Evolutionary conservation across 2,797 vertebrate genomes (phyloP).

Genomic region (Sebastes baramenuke): DNA sequence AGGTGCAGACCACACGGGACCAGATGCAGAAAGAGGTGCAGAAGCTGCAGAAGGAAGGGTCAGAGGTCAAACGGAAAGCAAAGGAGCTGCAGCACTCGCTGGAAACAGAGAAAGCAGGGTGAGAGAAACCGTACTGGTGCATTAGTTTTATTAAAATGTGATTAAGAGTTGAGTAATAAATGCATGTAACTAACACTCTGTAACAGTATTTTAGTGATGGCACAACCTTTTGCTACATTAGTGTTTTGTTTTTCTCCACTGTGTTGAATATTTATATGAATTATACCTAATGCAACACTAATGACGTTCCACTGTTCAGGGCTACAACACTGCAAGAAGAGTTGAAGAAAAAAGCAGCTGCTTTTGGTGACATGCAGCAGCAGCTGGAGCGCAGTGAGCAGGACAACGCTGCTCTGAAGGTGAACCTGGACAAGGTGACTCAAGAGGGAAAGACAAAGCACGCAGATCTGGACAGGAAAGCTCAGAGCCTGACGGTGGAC

Average conservation of each 20-base stretch:
- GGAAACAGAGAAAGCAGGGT: slow-evolving; percentile 89
- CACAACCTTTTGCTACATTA: neutral
- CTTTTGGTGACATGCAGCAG: slow-evolving; percentile 83
- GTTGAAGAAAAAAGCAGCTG: slow-evolving; percentile 86
- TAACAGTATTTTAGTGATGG: neutral
- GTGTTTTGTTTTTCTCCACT: neutral
- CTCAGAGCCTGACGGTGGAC: slow-evolving; percentile 77
- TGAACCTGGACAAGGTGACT: slow-evolving; percentile 83
- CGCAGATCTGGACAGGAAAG: slow-evolving; percentile 83
- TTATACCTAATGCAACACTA: neutral
- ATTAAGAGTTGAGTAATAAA: neutral
- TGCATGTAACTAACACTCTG: neutral
- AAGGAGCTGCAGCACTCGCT: slow-evolving; percentile 87
- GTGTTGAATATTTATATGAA: neutral
- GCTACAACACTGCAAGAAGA: slow-evolving; percentile 81
- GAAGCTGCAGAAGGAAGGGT: slow-evolving; percentile 84
- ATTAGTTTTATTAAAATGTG: neutral
- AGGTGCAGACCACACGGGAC: slow-evolving; percentile 84
- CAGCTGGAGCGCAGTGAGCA: slow-evolving; percentile 83
- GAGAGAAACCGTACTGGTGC: slow-evolving; percentile 53
- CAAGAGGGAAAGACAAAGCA: slow-evolving; percentile 82
- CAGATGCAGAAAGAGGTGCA: slow-evolving; percentile 86
- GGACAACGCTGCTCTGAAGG: slow-evolving; percentile 82
- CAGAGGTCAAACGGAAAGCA: slow-evolving; percentile 82
- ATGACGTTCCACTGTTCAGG: slow-evolving; percentile 54